phyloP scores from a whole-genome alignment of 2,888 invertebrate genomes.

The Sepiola atlantica region DNA sequence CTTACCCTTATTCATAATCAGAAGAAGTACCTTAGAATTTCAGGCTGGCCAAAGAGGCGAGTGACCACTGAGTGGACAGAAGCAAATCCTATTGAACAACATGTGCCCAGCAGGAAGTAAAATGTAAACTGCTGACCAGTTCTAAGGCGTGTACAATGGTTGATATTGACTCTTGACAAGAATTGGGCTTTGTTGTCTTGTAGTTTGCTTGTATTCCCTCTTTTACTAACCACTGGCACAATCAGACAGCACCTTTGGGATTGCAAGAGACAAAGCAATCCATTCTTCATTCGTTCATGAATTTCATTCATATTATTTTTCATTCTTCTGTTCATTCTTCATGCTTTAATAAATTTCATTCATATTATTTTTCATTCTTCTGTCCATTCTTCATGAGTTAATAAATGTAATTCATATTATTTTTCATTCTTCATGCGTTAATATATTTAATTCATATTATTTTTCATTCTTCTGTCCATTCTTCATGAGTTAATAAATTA shows the following conservation, averaged over 20 bases:
- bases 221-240: neutral
- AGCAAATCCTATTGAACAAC: neutral
- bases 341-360: no score
- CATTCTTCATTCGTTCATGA: neutral
- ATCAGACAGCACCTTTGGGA: neutral
- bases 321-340: no score
- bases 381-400: no score
- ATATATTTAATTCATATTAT: no score
- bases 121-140: neutral
- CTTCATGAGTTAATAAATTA: no score
- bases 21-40: neutral
- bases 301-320: no score
- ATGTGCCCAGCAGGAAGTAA: conserved; percentile 12
- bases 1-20: neutral
- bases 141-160: neutral
- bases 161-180: conserved; percentile 12
- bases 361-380: no score
- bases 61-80: conserved; percentile 22
- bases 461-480: no score
- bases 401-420: neutral
- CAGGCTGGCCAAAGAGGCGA: neutral
- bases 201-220: neutral
- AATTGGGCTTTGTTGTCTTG: neutral
- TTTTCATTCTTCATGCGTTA: neutral
- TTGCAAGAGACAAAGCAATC: neutral